These are phyloP conservation scores for Drosophila multiciliata DNA, from an alignment of 2,888 invertebrate species.

Conservation along the genomic window DNA sequence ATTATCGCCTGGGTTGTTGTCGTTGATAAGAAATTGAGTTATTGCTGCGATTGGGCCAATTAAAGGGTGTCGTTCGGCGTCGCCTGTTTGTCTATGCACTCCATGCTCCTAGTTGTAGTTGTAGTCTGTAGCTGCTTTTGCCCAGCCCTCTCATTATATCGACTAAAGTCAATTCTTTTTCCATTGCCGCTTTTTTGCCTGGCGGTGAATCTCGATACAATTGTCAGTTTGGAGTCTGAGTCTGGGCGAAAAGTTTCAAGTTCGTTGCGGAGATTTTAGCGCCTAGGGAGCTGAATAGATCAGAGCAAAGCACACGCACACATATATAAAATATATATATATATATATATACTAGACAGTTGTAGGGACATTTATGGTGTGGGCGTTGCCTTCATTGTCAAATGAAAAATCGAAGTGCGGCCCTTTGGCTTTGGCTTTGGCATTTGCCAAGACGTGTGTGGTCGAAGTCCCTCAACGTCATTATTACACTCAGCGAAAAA, in stretches of 20 bases:
- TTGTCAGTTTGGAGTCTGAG: slow-evolving; percentile 58
- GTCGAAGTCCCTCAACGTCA: slow-evolving; percentile 16
- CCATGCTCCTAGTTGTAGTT: neutral
- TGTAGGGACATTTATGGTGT: slow-evolving; percentile 66
- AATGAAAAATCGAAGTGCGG: slow-evolving; percentile 74
- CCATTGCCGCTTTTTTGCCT: slow-evolving; percentile 51
- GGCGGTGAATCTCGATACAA: slow-evolving; percentile 77
- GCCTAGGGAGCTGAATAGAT: slow-evolving; percentile 62
- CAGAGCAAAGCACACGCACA: slow-evolving; percentile 31
- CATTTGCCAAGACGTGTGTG: slow-evolving; percentile 44
- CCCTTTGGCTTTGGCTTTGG: slow-evolving; percentile 33
- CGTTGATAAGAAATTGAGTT: slow-evolving; percentile 76
- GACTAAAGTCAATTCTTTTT: slow-evolving; percentile 33
- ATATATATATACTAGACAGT: slow-evolving; percentile 20
- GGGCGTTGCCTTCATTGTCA: slow-evolving; percentile 72
- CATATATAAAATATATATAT: slow-evolving; percentile 6
- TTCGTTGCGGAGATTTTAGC: slow-evolving; percentile 69
- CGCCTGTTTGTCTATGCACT: slow-evolving; percentile 32
- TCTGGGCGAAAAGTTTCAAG: slow-evolving; percentile 61
- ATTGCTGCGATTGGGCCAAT: slow-evolving; percentile 73
- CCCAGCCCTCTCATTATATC: slow-evolving; percentile 48
- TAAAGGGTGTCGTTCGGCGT: slow-evolving; percentile 64
- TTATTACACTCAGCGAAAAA: slow-evolving; percentile 1
- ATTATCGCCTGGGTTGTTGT: slow-evolving; percentile 44
- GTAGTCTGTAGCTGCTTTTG: slow-evolving; percentile 1